phyloP scores from a whole-genome alignment of 2,888 invertebrate genomes.

The Chrysotoxum bicinctum region DNA sequence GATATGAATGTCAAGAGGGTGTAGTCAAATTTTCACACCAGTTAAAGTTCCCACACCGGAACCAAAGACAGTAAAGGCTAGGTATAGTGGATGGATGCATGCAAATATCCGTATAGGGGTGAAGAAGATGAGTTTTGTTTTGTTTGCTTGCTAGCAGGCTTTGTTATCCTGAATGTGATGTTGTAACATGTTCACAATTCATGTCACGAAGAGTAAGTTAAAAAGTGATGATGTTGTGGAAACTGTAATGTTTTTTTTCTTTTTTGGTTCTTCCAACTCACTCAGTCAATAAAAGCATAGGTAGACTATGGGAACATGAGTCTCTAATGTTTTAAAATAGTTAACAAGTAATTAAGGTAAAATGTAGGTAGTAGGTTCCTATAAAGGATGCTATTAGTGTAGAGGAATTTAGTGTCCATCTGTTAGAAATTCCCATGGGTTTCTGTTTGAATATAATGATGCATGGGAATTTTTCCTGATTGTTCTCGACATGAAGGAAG shows the following conservation, averaged over 20 bases:
- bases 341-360: slow-evolving; percentile 15
- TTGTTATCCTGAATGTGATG: not conserved
- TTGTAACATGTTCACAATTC: slow-evolving; percentile 19
- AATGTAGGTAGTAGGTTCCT: not conserved
- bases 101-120: slow-evolving; percentile 56
- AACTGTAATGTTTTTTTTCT: not conserved
- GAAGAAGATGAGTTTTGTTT: slow-evolving; percentile 18
- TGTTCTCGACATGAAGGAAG: not conserved
- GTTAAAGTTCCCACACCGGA: slow-evolving; percentile 63
- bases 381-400: slow-evolving; percentile 24
- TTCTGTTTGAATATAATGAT: not conserved
- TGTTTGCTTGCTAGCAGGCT: not conserved
- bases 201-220: slow-evolving; percentile 42
- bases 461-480: slow-evolving; percentile 33
- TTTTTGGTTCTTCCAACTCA: not conserved
- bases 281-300: not conserved
- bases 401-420: slow-evolving; percentile 47
- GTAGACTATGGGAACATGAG: not conserved
- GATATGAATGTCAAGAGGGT: slow-evolving; percentile 71
- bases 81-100: slow-evolving; percentile 5
- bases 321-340: slow-evolving; percentile 15
- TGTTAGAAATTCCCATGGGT: slow-evolving; percentile 59
- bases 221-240: slow-evolving; percentile 52
- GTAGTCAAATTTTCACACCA: slow-evolving; percentile 67
- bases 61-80: not conserved